These are phyloP conservation scores for Pelodytes ibericus DNA, from an alignment of 2,797 vertebrate genomes.

Conservation along the genomic window DNA sequence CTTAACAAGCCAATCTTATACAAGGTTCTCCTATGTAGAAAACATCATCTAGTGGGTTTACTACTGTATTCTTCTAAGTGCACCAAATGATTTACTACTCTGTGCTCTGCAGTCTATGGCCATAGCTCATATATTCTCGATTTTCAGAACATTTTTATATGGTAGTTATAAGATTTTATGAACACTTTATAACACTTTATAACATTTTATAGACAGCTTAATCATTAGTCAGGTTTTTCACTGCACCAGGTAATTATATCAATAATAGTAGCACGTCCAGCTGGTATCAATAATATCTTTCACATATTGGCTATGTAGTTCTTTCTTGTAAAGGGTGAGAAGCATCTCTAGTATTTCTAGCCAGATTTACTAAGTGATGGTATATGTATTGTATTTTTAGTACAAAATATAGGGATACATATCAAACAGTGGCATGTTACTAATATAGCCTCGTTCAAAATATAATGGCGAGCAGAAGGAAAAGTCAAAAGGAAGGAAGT, in stretches of 20 bases:
- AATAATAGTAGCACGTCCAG: conserved; percentile 44
- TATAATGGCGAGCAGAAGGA: too few species aligned
- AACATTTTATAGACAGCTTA: conserved; percentile 50
- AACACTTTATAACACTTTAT: conserved; percentile 49
- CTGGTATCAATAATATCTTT: conserved; percentile 30
- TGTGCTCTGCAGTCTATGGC: conserved; percentile 36
- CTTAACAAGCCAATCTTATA: too few species aligned
- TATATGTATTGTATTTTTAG: too few species aligned
- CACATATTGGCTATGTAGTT: not conserved
- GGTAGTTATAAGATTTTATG: conserved; percentile 53
- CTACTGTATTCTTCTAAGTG: not conserved
- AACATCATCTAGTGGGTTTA: not conserved
- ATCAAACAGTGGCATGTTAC: too few species aligned
- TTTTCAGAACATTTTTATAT: conserved; percentile 39
- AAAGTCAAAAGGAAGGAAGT: too few species aligned
- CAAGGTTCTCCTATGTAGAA: too few species aligned
- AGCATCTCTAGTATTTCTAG: too few species aligned
- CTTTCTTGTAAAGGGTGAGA: not conserved
- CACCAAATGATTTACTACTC: conserved; percentile 31
- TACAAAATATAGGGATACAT: too few species aligned
- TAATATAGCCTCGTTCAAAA: too few species aligned
- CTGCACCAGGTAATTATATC: conserved; percentile 47
- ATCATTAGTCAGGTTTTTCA: conserved; percentile 47
- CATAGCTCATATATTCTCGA: conserved; percentile 45
- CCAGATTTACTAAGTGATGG: too few species aligned